Evolutionary conservation across 2,113 vertebrate genomes (phyloP), one percentile per base, ranked within the genome.

Genomic region (Chionomys nivalis): DNA sequence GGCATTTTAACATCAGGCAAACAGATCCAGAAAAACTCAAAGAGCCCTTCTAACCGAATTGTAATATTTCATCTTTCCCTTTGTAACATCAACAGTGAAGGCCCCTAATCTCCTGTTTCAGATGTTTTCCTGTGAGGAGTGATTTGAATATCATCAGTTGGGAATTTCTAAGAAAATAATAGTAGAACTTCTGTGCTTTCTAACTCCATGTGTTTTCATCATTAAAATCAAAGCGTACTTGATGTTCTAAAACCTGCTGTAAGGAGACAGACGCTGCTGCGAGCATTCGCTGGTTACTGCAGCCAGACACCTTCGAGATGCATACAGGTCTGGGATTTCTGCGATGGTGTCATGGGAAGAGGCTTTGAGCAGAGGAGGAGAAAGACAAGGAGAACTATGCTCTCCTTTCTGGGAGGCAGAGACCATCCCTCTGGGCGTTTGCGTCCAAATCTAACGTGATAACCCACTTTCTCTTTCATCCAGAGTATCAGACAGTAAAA

Each of bases 191-290:
- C 47, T 75, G 93, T 68, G 92, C 47, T 89, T 89, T 93, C 73
- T 47, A 90, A 77, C 82, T 93, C 55, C 85, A 81, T 63, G 49
- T 94, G 65, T 89, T 94, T 96, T 94, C 86, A 89, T 94, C 52
- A 65, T 92, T 95, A 91, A 95, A 97, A 90, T 96, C 77, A 78
- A 96, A 93, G 44, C 28, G 0, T n/a, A 91, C 93, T 94, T 87
- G 97, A 95, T 87, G 65, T 91, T n/a, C 24, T 91, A 16, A 82
- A 95, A 68, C 82, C n/a, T 76, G 83, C 86, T 75, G 65, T 58
- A 66, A 21, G 10, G 93, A 94, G 75, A 58, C 28, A 61, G 96
- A 72, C 73, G 79, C 85, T 96, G 92, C 77, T 96, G 92, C 77
- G 94, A 77, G 87, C 55, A 81, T 65, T 97, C 26, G 75, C 52